Evolutionary conservation across 2,888 invertebrate genomes (phyloP).

Genomic region (Eupithecia centaureata): DNA sequence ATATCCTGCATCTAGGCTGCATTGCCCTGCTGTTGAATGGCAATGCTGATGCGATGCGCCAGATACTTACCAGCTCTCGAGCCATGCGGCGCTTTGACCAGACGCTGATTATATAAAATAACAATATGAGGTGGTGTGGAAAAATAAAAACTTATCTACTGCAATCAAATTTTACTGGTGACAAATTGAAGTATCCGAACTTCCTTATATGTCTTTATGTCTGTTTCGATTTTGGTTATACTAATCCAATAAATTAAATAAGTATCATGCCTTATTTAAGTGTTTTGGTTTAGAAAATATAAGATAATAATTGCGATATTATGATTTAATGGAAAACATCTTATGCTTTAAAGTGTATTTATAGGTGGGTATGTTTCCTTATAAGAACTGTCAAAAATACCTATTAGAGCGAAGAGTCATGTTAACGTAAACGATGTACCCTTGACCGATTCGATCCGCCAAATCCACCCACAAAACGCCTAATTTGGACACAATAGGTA

Average conservation of each 20-base stretch:
- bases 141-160: background rate
- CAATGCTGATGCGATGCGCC: too few relatives aligned
- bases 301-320: constrained; percentile 33
- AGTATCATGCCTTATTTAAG: background rate
- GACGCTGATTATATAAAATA: background rate
- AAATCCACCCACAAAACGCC: constrained; percentile 66
- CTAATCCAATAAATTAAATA: background rate
- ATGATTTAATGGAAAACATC: constrained; percentile 42
- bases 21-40: too few relatives aligned
- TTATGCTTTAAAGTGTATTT: constrained; percentile 51
- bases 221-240: constrained; percentile 28
- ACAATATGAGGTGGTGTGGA: background rate
- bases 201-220: constrained; percentile 26
- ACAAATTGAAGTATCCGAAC: constrained; percentile 16
- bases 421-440: constrained; percentile 41
- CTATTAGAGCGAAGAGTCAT: constrained; percentile 5
- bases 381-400: constrained; percentile 11
- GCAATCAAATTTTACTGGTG: constrained; percentile 11
- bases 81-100: too few relatives aligned
- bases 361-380: constrained; percentile 34
- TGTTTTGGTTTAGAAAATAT: constrained; percentile 32
- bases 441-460: constrained; percentile 69
- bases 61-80: too few relatives aligned
- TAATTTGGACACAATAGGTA: constrained; percentile 64
- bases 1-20: too few relatives aligned